Percentiles rank a stretch among this genome's conserved stretches.
phyloP scores from a whole-genome alignment of 1,140 invertebrate genomes.

The Drosophila paulistorum region DNA sequence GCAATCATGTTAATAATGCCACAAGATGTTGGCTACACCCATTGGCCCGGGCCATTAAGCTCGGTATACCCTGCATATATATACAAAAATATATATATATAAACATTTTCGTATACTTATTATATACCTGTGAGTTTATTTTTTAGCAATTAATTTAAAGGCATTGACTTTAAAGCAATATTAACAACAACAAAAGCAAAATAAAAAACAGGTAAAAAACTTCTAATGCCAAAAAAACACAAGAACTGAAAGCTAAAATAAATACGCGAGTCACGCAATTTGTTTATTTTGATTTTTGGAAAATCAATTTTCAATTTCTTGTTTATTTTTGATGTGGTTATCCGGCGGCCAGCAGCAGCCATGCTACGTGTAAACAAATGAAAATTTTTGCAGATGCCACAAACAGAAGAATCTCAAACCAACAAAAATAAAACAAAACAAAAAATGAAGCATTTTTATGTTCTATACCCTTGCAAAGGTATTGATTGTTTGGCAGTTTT shows the following conservation, averaged over 20 bases:
- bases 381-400: constrained; percentile 66
- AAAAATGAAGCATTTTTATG: neutral
- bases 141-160: constrained; percentile 56
- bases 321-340: constrained; percentile 80
- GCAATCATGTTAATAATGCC: constrained; percentile 79
- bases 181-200: constrained; percentile 14
- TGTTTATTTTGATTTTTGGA: constrained; percentile 77
- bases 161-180: constrained; percentile 50
- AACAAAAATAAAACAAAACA: neutral
- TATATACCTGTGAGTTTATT: neutral
- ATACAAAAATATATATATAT: neutral
- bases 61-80: neutral
- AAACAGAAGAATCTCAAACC: constrained; percentile 44
- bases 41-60: constrained; percentile 57
- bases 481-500: too few species aligned
- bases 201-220: constrained; percentile 17
- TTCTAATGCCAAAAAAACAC: constrained; percentile 27
- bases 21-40: constrained; percentile 48
- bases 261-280: constrained; percentile 43
- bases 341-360: constrained; percentile 57
- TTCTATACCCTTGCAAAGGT: constrained; percentile 24
- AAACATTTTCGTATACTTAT: neutral
- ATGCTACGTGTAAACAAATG: constrained; percentile 68
- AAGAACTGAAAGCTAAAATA: constrained; percentile 47
- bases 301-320: constrained; percentile 75